Base-by-base conservation (phyloP, 2,888 invertebrate genomes). In the Lochmaea crataegi region DNA sequence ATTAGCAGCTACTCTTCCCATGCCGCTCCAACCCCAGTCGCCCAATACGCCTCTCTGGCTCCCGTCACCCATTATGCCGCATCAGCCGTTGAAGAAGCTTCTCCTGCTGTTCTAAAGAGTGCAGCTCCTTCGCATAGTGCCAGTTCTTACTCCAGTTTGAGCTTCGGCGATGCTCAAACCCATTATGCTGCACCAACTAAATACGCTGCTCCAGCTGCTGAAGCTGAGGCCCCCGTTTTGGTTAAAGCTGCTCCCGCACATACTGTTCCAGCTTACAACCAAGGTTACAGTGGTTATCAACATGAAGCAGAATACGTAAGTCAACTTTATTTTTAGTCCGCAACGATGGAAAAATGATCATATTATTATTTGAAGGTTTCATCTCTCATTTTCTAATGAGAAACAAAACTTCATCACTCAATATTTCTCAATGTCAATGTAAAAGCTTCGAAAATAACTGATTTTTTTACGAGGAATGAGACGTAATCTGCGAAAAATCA, bases 301-400 rank as follows among this genome's bases (percentile, higher is more conserved):
- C 77, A 79, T 57, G 75, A 76, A 65, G 78, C 76, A 68, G 73
- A 77, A 71, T 74, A 76, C 57, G 77, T 77, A 67, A 77, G 77
- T 76, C 12, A 10, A 14, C 42, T 38, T 10, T 2, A 11, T 16
- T 56, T 14, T 14, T 6, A 26, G 9, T 11, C 18, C 14, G 22
- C 2, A 32, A 32, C 26, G 26, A 32, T 32, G 26, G 26, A 4
- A 32, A 32, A 32, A 32, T 5, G 4, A 32, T 32, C 26, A 32
- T 32, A 5, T 0, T 3, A 3, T 32, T n/a, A n/a, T n/a, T n/a
- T n/a, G n/a, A n/a, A n/a, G n/a, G n/a, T n/a, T n/a, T n/a, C n/a
- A n/a, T n/a, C n/a, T n/a, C n/a, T n/a, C n/a, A n/a, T n/a, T n/a
- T n/a, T n/a, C n/a, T n/a, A n/a, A 22, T 22, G 22, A 22, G 22